Conservation (phyloP, 2,888 invertebrate species). For the Mactromeris polynyma region DNA sequence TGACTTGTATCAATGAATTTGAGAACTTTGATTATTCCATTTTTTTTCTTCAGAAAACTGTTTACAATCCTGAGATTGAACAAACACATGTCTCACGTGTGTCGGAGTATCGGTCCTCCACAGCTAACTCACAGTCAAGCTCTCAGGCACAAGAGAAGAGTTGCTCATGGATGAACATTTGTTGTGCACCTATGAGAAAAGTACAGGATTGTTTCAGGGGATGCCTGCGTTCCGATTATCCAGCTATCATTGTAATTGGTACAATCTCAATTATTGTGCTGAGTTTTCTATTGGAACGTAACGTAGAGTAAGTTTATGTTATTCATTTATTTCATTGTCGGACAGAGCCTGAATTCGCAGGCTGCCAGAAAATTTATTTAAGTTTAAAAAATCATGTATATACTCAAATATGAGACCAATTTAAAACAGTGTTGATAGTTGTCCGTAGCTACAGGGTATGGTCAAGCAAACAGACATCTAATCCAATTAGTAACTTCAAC, state of each 20-base stretch:
- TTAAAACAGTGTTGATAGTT: too few species aligned
- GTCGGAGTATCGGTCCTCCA: conserved; percentile 40
- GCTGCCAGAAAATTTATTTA: too few species aligned
- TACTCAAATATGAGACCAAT: too few species aligned
- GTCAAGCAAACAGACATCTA: too few species aligned
- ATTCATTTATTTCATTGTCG: too few species aligned
- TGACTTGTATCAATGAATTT: too few species aligned
- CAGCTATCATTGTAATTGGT: conserved; percentile 70
- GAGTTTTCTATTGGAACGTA: conserved; percentile 70
- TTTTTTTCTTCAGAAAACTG: conserved; percentile 32
- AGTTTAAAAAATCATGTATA: too few species aligned
- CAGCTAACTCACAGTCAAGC: conserved; percentile 16
- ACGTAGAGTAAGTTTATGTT: conserved; percentile 70
- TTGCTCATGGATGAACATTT: conserved; percentile 22
- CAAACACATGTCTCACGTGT: conserved; percentile 35
- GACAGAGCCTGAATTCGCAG: too few species aligned
- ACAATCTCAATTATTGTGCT: conserved; percentile 70
- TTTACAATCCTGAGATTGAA: conserved; percentile 38
- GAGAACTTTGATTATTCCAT: too few species aligned
- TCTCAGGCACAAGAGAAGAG: background rate
- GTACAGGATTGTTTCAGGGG: conserved; percentile 42
- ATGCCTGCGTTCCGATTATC: conserved; percentile 66
- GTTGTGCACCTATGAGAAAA: conserved; percentile 28
- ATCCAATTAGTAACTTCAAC: too few species aligned
- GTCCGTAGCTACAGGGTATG: too few species aligned